Percentiles rank a stretch among this genome's conserved stretches.
Evolutionary conservation across 2,888 invertebrate genomes (phyloP).

Genomic region (Balanococcus diminutus): DNA sequence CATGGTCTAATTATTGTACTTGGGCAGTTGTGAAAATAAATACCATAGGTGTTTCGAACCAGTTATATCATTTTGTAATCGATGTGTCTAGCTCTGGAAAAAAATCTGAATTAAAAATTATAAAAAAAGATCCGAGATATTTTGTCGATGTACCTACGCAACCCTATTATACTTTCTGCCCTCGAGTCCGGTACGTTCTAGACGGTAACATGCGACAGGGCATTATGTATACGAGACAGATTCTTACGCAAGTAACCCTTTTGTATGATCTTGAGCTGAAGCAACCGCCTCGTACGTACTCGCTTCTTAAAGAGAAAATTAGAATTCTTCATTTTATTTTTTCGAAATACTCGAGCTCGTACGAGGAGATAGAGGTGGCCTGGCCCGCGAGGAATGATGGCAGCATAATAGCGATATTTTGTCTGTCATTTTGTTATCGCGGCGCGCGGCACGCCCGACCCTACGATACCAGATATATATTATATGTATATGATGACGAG

Average conservation of each 20-base stretch:
- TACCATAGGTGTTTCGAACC: too few relatives aligned
- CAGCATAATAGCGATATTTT: constrained; percentile 44
- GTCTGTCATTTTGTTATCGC: constrained; percentile 48
- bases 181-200: background rate
- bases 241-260: background rate
- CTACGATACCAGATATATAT: background rate
- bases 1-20: too few relatives aligned
- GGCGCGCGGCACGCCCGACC: constrained; percentile 44
- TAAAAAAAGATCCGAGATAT: too few relatives aligned
- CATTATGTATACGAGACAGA: background rate
- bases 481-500: background rate
- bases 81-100: too few relatives aligned
- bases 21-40: too few relatives aligned
- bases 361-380: background rate
- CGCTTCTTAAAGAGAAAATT: background rate
- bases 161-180: background rate
- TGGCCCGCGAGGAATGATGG: background rate
- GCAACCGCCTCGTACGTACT: too few relatives aligned
- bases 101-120: too few relatives aligned
- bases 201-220: background rate
- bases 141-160: background rate
- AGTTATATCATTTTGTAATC: too few relatives aligned
- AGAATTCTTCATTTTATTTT: constrained; percentile 5
- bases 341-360: background rate
- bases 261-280: background rate